Percentiles rank a stretch among this genome's conserved stretches.
phyloP scores from a whole-genome alignment of 2,797 vertebrate species.

The Pristis pectinata region DNA sequence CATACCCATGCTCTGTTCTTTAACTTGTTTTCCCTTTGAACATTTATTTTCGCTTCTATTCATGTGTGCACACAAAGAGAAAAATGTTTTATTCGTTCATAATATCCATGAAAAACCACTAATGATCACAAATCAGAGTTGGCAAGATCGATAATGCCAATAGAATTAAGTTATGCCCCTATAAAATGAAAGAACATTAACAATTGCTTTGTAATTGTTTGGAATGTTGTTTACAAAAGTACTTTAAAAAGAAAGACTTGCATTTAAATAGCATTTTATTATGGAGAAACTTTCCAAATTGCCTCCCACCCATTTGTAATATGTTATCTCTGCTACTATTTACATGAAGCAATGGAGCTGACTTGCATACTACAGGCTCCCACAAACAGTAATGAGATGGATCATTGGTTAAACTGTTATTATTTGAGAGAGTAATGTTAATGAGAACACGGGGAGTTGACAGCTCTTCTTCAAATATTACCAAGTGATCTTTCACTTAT shows the following conservation, averaged over 20 bases:
- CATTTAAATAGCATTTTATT: background rate
- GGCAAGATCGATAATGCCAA: background rate
- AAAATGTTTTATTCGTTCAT: background rate
- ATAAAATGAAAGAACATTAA: too few relatives aligned
- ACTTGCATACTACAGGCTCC: background rate
- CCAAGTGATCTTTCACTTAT: background rate
- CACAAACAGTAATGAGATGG: background rate
- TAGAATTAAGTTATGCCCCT: background rate
- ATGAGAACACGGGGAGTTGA: background rate
- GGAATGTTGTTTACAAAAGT: background rate
- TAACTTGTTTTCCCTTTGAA: too few relatives aligned
- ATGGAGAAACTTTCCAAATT: background rate
- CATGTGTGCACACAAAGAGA: background rate
- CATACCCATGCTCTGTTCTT: too few relatives aligned
- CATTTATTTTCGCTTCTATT: too few relatives aligned
- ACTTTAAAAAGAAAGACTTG: background rate
- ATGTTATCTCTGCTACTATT: background rate
- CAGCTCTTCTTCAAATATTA: background rate
- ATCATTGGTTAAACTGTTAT: background rate
- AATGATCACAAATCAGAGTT: background rate
- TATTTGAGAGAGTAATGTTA: background rate
- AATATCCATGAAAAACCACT: background rate
- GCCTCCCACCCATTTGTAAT: background rate
- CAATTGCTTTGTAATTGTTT: too few relatives aligned
- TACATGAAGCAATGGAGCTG: background rate